Conservation (phyloP, 2,888 invertebrate species). For the Trichogramma evanescens region DNA sequence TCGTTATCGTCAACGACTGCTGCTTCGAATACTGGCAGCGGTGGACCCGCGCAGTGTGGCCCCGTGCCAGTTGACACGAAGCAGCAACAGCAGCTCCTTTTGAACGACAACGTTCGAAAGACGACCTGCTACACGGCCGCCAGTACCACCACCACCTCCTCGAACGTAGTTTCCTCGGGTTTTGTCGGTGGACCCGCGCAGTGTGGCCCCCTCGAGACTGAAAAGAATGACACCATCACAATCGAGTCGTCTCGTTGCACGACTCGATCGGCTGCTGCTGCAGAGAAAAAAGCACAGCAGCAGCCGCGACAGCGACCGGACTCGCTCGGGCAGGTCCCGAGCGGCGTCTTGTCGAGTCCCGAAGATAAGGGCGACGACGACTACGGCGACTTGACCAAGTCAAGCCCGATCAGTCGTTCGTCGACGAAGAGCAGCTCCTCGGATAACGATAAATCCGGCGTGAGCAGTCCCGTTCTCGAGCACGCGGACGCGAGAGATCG, state of each 20-base stretch:
- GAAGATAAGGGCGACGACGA: neutral
- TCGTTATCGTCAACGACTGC: neutral
- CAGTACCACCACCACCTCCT: neutral
- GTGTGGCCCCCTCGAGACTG: constrained; percentile 43
- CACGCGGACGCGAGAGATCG: constrained; percentile 47
- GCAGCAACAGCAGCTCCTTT: neutral
- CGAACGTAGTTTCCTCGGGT: constrained; percentile 7
- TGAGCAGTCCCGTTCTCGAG: constrained; percentile 35
- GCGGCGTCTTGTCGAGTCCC: constrained; percentile 3
- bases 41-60: neutral
- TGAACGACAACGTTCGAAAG: neutral
- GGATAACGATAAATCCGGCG: constrained; percentile 9
- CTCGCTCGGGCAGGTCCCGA: constrained; percentile 9
- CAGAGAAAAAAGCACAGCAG: neutral
- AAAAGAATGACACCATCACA: constrained; percentile 5
- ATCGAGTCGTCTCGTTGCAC: neutral
- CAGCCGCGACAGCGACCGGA: neutral
- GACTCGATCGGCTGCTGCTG: constrained; percentile 6
- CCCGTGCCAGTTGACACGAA: neutral
- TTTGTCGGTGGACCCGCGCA: constrained; percentile 46
- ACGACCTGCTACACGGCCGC: too few relatives aligned
- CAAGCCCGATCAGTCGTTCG: constrained; percentile 15
- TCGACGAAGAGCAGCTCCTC: constrained; percentile 1
- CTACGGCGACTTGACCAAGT: constrained; percentile 26
- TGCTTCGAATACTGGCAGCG: neutral